Evolutionary conservation across 2,888 invertebrate genomes (phyloP).

Genomic region (Melieria picta): DNA sequence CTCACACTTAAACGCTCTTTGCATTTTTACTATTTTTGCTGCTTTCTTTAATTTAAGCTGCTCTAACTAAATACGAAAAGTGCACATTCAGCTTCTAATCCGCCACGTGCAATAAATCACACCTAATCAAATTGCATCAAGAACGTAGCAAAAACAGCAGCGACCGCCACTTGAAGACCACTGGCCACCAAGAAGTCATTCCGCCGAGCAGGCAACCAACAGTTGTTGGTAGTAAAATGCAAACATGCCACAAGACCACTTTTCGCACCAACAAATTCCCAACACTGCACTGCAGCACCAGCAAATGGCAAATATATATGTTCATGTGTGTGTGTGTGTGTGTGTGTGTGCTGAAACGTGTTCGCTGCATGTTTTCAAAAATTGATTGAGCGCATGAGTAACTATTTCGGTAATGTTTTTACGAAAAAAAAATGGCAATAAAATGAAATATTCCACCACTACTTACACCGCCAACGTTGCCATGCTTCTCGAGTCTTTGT

Average conservation of each 20-base stretch:
- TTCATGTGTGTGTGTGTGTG: neutral
- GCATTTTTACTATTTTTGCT: neutral
- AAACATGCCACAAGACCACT: neutral
- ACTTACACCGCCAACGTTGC: neutral
- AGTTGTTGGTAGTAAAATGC: neutral
- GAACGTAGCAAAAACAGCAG: conserved; percentile 40
- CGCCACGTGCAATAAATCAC: conserved; percentile 49
- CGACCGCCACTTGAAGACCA: neutral
- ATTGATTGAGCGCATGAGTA: conserved; percentile 32
- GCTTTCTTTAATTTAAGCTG: too few relatives aligned
- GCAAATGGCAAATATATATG: conserved; percentile 1
- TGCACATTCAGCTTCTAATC: too few relatives aligned
- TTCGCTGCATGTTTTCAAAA: conserved; percentile 30
- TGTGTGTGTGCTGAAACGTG: conserved; percentile 17
- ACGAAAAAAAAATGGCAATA: conserved; percentile 21
- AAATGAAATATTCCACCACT: conserved; percentile 27
- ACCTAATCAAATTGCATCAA: conserved; percentile 55
- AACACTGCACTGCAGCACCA: conserved; percentile 1
- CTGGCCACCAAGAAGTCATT: neutral
- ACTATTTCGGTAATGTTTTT: conserved; percentile 29
- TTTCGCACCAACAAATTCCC: neutral
- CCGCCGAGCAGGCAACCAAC: neutral
- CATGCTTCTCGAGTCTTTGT: too few relatives aligned
- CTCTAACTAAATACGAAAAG: too few relatives aligned
- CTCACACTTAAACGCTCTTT: too few relatives aligned